Evolutionary conservation across 2,797 vertebrate genomes (phyloP).

Genomic region (Hemibagrus guttatus): DNA sequence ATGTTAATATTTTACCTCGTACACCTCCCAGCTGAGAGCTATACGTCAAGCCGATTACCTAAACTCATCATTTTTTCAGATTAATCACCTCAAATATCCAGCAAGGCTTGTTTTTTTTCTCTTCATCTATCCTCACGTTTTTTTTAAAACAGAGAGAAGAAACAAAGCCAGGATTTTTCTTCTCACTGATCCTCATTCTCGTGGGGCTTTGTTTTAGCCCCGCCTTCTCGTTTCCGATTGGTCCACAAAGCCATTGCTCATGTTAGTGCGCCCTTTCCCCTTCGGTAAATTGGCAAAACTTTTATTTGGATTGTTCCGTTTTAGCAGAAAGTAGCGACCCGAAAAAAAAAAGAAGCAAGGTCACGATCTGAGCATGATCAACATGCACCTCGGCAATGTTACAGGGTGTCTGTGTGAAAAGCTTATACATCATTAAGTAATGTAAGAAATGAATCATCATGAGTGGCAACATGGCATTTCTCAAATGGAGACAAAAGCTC

Average conservation of each 20-base stretch:
- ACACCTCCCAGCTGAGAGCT: not conserved
- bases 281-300: not conserved
- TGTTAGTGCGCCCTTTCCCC: not conserved
- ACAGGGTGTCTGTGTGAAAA: not conserved
- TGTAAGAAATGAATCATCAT: not conserved
- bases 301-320: not conserved
- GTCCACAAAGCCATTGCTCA: not conserved
- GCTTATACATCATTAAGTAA: not conserved
- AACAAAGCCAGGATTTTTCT: not conserved
- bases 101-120: not conserved
- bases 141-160: not conserved
- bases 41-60: not conserved
- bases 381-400: no score
- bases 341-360: not conserved
- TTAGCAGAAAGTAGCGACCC: not conserved
- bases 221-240: not conserved
- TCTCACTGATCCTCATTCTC: accelerated
- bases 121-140: not conserved
- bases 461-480: not conserved
- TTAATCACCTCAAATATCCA: not conserved
- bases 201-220: not conserved
- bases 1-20: no score
- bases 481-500: not conserved
- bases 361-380: no score
- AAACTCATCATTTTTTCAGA: not conserved